These are phyloP conservation scores for Meghimatium bilineatum DNA, from an alignment of 2,888 invertebrate genomes.

Conservation along the genomic window DNA sequence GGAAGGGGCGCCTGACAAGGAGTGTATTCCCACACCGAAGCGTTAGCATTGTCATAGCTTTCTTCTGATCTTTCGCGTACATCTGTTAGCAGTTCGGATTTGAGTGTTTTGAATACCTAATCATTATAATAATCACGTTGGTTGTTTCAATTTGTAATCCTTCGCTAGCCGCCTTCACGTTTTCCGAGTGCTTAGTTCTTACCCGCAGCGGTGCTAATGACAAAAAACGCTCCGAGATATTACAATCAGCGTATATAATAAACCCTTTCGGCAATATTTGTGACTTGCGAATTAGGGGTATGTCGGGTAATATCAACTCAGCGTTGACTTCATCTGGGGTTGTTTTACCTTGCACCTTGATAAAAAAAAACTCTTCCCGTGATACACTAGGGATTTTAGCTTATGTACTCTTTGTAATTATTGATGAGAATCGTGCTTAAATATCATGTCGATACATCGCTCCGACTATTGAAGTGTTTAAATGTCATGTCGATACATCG, in stretches of 20 bases:
- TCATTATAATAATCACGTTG: background rate
- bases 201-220: background rate
- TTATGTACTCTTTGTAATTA: background rate
- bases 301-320: background rate
- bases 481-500: no score
- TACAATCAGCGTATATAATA: background rate
- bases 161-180: background rate
- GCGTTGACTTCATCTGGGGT: no score
- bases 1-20: background rate
- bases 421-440: no score
- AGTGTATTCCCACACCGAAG: background rate
- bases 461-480: no score
- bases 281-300: background rate
- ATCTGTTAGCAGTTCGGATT: constrained; percentile 25
- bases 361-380: background rate
- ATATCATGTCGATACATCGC: background rate
- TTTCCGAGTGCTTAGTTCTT: background rate
- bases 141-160: constrained; percentile 9
- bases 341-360: no score
- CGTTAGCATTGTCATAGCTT: background rate
- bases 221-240: background rate
- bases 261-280: background rate
- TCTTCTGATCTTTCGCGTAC: constrained; percentile 7
- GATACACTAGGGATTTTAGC: background rate
- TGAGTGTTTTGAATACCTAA: constrained; percentile 15